Percentiles rank a stretch among this genome's conserved stretches.
These are phyloP conservation scores for Caenorhabditis virilis DNA, from an alignment of 2,888 invertebrate species.

Conservation along the genomic window DNA sequence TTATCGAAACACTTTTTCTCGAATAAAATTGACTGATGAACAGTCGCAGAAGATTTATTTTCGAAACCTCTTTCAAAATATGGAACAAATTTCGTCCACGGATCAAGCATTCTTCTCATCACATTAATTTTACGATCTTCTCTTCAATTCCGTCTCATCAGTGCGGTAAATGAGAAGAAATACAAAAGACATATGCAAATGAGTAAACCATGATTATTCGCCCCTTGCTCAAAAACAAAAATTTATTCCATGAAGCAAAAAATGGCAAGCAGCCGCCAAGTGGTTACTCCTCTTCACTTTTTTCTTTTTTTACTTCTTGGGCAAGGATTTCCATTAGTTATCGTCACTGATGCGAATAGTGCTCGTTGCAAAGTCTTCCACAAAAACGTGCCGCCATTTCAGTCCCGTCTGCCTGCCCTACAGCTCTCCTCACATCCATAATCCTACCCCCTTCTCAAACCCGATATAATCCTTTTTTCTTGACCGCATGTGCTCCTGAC, in stretches of 20 bases:
- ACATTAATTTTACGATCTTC: too few relatives aligned
- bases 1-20: too few relatives aligned
- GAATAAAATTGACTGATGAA: too few relatives aligned
- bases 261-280: too few relatives aligned
- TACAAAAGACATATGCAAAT: conserved; percentile 31
- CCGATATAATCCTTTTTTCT: conserved; percentile 37
- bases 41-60: too few relatives aligned
- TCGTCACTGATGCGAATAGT: conserved; percentile 37
- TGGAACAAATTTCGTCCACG: too few relatives aligned
- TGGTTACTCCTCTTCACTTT: too few relatives aligned
- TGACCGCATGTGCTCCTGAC: background rate
- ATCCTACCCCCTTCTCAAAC: conserved; percentile 30
- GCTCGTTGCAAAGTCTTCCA: background rate
- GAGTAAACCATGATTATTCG: conserved; percentile 2
- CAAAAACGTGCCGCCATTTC: background rate
- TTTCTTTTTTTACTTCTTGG: conserved; percentile 7
- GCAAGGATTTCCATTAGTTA: conserved; percentile 26
- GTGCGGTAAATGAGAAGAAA: conserved; percentile 33
- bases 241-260: too few relatives aligned
- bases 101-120: too few relatives aligned
- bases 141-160: too few relatives aligned
- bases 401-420: conserved; percentile 21
- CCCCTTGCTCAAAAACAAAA: conserved; percentile 18
- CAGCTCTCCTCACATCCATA: conserved; percentile 37
- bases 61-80: too few relatives aligned